These are phyloP conservation scores for Anoplolepis gracilipes DNA, from an alignment of 1,140 invertebrate genomes.

Conservation along the genomic window DNA sequence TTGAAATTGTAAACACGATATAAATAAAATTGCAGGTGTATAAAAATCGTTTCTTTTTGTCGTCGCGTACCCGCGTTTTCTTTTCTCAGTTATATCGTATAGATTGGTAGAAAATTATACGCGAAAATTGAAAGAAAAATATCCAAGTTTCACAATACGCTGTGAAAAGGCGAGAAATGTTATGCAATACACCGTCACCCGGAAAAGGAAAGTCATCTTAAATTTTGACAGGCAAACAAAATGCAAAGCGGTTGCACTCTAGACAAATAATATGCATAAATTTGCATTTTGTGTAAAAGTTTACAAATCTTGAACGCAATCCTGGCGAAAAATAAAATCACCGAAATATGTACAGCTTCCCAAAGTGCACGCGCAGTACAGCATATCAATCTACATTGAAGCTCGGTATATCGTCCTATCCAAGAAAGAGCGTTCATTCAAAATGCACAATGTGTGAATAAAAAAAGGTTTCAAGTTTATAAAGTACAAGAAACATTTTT, in stretches of 20 bases:
- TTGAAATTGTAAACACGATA: background rate
- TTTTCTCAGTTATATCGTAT: background rate
- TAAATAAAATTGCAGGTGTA: background rate
- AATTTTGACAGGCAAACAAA: constrained; percentile 59
- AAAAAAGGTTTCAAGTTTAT: constrained; percentile 6
- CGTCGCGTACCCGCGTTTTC: background rate
- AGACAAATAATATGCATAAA: constrained; percentile 62
- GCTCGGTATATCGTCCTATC: constrained; percentile 39
- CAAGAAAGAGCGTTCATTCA: background rate
- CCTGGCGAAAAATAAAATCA: constrained; percentile 56
- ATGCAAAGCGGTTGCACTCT: constrained; percentile 52
- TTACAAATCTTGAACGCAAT: constrained; percentile 45
- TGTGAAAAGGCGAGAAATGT: constrained; percentile 33
- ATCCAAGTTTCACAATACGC: constrained; percentile 30
- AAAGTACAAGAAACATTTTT: background rate
- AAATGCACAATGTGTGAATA: background rate
- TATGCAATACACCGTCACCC: constrained; percentile 31
- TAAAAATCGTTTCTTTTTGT: background rate
- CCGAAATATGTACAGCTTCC: constrained; percentile 14
- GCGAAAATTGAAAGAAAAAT: constrained; percentile 53
- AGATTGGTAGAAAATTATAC: constrained; percentile 47
- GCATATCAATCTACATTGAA: constrained; percentile 51
- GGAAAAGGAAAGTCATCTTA: constrained; percentile 35
- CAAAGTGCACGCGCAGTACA: constrained; percentile 38
- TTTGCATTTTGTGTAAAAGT: constrained; percentile 47